Evolutionary conservation across 30 jellyfish, hydroid and myxozoan species (phyloP), one percentile per base, ranked within the genome.

Genomic region (Chrysaora quinquecirrha): DNA sequence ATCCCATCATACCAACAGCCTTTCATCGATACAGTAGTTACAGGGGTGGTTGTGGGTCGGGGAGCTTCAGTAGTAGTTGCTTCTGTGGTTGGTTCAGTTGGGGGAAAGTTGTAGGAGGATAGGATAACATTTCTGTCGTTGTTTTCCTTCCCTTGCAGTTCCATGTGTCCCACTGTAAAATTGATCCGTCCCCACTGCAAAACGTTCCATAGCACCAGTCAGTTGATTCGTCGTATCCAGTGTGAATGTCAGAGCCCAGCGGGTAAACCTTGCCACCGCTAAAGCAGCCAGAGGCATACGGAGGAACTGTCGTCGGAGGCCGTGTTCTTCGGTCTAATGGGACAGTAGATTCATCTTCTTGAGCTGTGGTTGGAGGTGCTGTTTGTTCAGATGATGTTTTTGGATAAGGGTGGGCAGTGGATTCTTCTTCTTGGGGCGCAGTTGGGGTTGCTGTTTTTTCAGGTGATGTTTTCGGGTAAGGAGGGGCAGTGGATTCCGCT

Each of bases 181-280:
- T 49, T 0, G 24, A 9, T 0, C 90, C 83, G 16, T 30, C 21
- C 2, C 46, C 30, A 64, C 32, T 64, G 34, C 88, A 76, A 27
- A 16, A 32, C 56, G 33, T 3, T 3, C 88, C 88, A 62, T 76
- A 76, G 54, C 88, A 76, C 88, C 88, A 76, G 61, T 76, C 79
- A 1, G 88, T 2, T 2, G 50, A 0, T 65, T 30, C 70, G 29
- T 76, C 88, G 48, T 76, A 76, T 18, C 88, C 88, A 31, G 35
- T 25, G 1, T 72, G 34, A 0, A 76, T 58, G 1, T 21, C 71
- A 20, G 68, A 56, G 3, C 88, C 88, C 0, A 73, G 70, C 1
- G 31, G 35, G 32, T 58, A 76, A 34, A 29, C 25, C 30, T 58
- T 35, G 21, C 75, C 86, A 9, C 38, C 63, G n/a, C 63, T 1